These are phyloP conservation scores for Tetraneura akinire DNA, from an alignment of 1,140 invertebrate genomes.

Conservation along the genomic window DNA sequence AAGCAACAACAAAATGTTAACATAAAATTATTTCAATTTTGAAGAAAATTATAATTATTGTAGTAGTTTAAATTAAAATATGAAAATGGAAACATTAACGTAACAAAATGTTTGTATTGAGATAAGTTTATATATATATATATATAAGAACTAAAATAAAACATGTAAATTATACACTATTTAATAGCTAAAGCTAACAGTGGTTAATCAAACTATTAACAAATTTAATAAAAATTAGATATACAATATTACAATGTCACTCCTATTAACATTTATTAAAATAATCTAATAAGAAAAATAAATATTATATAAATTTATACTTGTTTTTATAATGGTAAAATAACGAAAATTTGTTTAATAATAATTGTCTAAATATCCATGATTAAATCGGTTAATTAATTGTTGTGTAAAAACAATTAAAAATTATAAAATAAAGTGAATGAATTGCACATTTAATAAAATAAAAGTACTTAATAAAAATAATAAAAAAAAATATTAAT, in stretches of 20 bases:
- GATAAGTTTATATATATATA: conserved; percentile 17
- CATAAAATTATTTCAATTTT: conserved; percentile 45
- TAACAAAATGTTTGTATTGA: conserved; percentile 43
- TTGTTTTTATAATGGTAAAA: conserved; percentile 44
- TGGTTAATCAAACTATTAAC: conserved; percentile 50
- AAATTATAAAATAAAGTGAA: conserved; percentile 25
- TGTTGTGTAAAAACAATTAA: conserved; percentile 31
- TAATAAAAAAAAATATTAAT: conserved; percentile 39
- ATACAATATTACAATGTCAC: conserved; percentile 1
- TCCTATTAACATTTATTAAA: conserved; percentile 9
- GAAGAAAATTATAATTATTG: conserved; percentile 33
- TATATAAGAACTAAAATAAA: conserved; percentile 46
- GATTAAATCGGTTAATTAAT: conserved; percentile 19
- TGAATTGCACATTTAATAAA: conserved; percentile 47
- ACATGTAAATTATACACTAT: conserved; percentile 37
- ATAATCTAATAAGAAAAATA: conserved; percentile 34
- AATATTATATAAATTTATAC: background rate
- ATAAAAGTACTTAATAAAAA: conserved; percentile 47
- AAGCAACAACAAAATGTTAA: conserved; percentile 50
- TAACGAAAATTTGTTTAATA: conserved; percentile 27
- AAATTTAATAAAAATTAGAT: conserved; percentile 30
- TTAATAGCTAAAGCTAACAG: conserved; percentile 45
- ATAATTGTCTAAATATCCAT: conserved; percentile 11
- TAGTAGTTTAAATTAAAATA: conserved; percentile 46
- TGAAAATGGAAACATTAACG: conserved; percentile 49